Conservation (phyloP, 2,888 invertebrate genomes). For the Drosophila infuscata region DNA sequence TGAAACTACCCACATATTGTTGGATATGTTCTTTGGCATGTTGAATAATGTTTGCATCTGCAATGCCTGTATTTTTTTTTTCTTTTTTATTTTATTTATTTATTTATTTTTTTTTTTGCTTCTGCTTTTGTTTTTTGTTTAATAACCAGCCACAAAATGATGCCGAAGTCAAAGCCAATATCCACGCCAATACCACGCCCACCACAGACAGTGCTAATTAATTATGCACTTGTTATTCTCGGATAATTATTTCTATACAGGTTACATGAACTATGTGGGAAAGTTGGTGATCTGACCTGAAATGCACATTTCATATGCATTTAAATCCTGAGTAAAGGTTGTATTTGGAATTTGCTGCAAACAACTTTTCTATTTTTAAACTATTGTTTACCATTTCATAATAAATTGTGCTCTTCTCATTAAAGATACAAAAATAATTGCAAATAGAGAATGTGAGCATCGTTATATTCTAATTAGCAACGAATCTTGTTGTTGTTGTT, state of each 20-base stretch:
- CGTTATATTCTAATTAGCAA: neutral
- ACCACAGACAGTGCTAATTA: conserved; percentile 58
- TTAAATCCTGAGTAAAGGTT: neutral
- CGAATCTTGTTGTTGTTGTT: conserved; percentile 11
- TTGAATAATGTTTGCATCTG: conserved; percentile 42
- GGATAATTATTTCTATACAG: neutral
- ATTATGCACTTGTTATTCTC: conserved; percentile 51
- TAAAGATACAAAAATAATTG: neutral
- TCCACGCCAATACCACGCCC: conserved; percentile 38
- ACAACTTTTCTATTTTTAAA: neutral
- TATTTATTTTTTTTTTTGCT: conserved; percentile 7
- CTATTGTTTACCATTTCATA: neutral
- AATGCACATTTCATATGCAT: neutral
- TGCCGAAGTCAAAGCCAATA: conserved; percentile 19
- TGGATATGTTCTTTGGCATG: conserved; percentile 22
- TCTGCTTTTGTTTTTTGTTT: conserved; percentile 47
- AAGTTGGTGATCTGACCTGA: neutral
- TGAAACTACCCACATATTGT: conserved; percentile 38
- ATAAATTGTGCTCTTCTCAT: neutral
- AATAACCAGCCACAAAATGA: conserved; percentile 52
- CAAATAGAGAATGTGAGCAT: conserved; percentile 13
- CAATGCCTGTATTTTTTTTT: conserved; percentile 2
- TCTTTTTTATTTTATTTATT: conserved; percentile 12
- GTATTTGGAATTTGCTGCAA: neutral
- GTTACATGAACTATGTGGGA: neutral